Evolutionary conservation across 2,888 invertebrate species (phyloP).

Genomic region (Microctonus hyperodae): DNA sequence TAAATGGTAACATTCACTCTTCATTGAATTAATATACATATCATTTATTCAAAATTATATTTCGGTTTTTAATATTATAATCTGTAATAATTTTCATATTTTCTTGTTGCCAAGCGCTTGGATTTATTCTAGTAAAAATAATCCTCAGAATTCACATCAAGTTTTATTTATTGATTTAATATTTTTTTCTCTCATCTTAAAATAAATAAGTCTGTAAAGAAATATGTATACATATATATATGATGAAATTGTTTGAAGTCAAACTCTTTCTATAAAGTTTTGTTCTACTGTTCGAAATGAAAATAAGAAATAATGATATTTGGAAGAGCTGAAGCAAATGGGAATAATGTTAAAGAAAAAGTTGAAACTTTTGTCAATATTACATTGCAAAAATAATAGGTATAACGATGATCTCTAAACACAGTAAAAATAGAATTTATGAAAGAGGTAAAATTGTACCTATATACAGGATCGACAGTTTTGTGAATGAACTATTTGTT

Average conservation of each 20-base stretch:
- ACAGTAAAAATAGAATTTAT: background rate
- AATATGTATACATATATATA: too few species aligned
- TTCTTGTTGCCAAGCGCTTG: background rate
- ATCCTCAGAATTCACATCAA: background rate
- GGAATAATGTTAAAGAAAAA: background rate
- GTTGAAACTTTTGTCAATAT: background rate
- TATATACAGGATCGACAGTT: background rate
- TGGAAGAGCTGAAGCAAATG: background rate
- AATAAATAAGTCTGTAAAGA: background rate
- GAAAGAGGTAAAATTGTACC: background rate
- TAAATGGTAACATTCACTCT: slow-evolving; percentile 27
- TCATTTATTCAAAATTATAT: background rate
- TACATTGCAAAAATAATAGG: background rate
- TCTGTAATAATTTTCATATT: background rate
- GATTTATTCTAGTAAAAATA: background rate
- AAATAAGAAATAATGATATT: background rate
- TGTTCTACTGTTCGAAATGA: background rate
- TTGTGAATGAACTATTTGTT: slow-evolving; percentile 6
- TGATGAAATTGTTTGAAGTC: background rate
- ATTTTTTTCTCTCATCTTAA: too few species aligned
- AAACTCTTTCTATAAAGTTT: background rate
- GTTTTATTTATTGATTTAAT: background rate
- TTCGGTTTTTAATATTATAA: slow-evolving; percentile 11
- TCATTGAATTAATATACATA: slow-evolving; percentile 27
- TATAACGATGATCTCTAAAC: background rate